Conservation (phyloP, 2,113 vertebrate species). For the Propithecus coquereli region DNA sequence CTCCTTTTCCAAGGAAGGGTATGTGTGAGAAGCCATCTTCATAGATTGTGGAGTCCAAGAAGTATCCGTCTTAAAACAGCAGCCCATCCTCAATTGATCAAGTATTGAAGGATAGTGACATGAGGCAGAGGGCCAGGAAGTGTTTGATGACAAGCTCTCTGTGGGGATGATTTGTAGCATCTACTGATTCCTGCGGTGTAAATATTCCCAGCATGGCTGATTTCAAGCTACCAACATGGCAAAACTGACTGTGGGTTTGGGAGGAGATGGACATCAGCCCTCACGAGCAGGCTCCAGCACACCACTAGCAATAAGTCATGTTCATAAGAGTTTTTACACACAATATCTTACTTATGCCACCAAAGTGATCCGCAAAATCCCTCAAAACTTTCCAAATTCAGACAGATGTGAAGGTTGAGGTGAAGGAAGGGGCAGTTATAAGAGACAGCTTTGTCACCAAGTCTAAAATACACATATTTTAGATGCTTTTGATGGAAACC, state of each 20-base stretch:
- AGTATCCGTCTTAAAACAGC: not conserved
- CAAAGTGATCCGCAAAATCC: not conserved
- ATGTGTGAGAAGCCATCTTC: not conserved
- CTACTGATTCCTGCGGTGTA: not conserved
- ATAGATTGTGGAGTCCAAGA: not conserved
- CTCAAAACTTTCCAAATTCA: conserved; percentile 8
- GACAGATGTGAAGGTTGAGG: not conserved
- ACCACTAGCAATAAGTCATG: not conserved
- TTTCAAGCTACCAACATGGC: not conserved
- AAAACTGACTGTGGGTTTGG: not conserved
- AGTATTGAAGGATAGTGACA: not conserved
- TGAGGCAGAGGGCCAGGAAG: not conserved
- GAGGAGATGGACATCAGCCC: not conserved
- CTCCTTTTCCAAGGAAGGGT: not conserved
- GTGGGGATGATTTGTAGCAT: not conserved
- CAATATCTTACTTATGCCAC: not conserved
- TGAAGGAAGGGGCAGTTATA: not conserved
- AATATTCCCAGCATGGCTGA: not conserved
- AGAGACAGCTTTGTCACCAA: not conserved
- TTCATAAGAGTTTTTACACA: not conserved
- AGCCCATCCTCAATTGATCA: not conserved
- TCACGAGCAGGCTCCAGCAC: not conserved
- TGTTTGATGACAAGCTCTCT: not conserved
- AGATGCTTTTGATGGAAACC: conserved; percentile 34
- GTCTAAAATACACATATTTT: conserved; percentile 23